phyloP scores from a whole-genome alignment of 37 sponge, comb jelly and placozoan species.

The Axinella damicornis region DNA sequence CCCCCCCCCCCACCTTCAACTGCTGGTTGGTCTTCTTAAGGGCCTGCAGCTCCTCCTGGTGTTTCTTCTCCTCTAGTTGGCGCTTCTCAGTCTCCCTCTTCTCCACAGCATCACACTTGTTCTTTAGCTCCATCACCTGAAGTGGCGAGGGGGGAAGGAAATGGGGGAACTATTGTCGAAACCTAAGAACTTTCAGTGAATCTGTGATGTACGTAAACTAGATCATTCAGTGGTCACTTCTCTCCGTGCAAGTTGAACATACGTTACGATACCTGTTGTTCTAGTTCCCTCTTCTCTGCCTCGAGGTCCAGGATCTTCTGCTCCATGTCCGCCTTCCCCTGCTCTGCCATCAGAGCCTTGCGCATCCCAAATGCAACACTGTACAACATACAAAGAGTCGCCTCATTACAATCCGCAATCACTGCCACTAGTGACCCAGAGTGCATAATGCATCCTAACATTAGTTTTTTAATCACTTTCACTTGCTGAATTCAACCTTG shows the following conservation, averaged over 20 bases:
- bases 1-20: constrained; percentile 80
- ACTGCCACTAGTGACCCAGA: neutral
- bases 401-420: neutral
- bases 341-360: constrained; percentile 97
- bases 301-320: constrained; percentile 75
- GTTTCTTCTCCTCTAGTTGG: constrained; percentile 95
- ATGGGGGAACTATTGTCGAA: too few species aligned
- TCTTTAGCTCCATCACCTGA: constrained; percentile 86
- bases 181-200: neutral
- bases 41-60: constrained; percentile 93
- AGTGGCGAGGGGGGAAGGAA: neutral
- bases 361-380: constrained; percentile 97
- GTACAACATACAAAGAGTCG: constrained; percentile 10
- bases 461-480: too few species aligned
- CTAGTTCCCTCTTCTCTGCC: constrained; percentile 84
- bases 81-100: constrained; percentile 95
- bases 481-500: too few species aligned
- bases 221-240: too few species aligned
- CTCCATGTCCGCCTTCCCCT: constrained; percentile 96
- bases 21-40: constrained; percentile 97
- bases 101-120: constrained; percentile 96
- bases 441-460: too few species aligned
- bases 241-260: too few species aligned
- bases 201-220: neutral
- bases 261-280: constrained; percentile 66